Evolutionary conservation across 2,888 invertebrate genomes (phyloP).

Genomic region (Heliconius ismenius): DNA sequence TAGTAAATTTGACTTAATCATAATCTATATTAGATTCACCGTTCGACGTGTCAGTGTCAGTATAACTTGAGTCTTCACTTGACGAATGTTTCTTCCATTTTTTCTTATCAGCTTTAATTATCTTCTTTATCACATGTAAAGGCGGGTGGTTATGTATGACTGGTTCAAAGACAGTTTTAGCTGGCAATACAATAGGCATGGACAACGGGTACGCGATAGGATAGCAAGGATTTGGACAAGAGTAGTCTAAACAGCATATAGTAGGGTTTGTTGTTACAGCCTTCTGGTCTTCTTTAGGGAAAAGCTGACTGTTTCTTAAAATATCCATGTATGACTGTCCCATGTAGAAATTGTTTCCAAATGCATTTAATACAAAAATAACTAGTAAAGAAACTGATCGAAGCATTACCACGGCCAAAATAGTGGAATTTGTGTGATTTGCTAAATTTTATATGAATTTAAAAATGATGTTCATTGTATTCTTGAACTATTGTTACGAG

Average conservation of each 20-base stretch:
- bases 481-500: slow-evolving; percentile 2
- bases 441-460: neutral
- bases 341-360: neutral
- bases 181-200: slow-evolving; percentile 56
- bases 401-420: neutral
- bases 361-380: neutral
- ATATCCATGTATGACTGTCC: slow-evolving; percentile 14
- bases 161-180: slow-evolving; percentile 59
- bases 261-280: slow-evolving; percentile 5
- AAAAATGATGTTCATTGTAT: slow-evolving; percentile 19
- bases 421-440: neutral
- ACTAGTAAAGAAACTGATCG: neutral
- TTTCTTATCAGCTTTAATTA: slow-evolving; percentile 51
- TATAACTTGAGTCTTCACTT: slow-evolving; percentile 17
- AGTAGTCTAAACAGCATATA: slow-evolving; percentile 35
- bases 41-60: neutral
- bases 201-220: slow-evolving; percentile 44
- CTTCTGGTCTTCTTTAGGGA: neutral
- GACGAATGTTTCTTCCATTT: slow-evolving; percentile 32
- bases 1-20: neutral
- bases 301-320: neutral
- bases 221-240: slow-evolving; percentile 38
- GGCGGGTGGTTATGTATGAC: slow-evolving; percentile 69
- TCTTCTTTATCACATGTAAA: slow-evolving; percentile 51
- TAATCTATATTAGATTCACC: neutral